Evolutionary conservation across 2,797 vertebrate species (phyloP).

Genomic region (Austrolebias charrua): DNA sequence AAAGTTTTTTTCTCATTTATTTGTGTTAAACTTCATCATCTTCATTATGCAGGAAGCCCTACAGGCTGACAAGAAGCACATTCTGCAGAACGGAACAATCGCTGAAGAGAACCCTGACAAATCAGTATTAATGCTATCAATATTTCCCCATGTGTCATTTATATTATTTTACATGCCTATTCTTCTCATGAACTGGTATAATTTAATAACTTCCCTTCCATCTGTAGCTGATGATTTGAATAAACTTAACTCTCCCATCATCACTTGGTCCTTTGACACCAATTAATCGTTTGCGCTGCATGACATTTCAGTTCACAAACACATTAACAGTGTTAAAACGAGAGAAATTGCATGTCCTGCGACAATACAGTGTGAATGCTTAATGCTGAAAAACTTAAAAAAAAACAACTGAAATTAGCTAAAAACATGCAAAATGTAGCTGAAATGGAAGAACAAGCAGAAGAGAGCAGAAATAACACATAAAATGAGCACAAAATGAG

Average conservation of each 20-base stretch:
- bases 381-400: no score
- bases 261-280: constrained; percentile 5
- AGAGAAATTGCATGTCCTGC: no score
- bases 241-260: constrained; percentile 22
- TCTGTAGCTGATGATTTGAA: constrained; percentile 13
- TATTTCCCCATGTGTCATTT: constrained; percentile 31
- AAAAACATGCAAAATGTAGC: no score
- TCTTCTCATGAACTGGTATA: constrained; percentile 24
- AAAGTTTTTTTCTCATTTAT: neutral
- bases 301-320: constrained; percentile 27
- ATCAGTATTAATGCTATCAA: constrained; percentile 70
- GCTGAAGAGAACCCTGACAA: constrained; percentile 60
- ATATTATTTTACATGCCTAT: constrained; percentile 34
- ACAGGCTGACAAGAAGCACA: constrained; percentile 54
- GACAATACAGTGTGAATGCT: no score
- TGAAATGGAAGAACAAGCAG: no score
- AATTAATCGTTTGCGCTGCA: constrained; percentile 45
- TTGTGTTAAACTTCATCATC: constrained; percentile 50
- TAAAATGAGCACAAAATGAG: no score
- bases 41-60: constrained; percentile 73
- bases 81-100: constrained; percentile 77
- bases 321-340: neutral
- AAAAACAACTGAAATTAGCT: no score
- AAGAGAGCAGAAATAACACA: no score
- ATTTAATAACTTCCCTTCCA: constrained; percentile 11